Conservation (phyloP, 2,113 vertebrate genomes). For the Esox niger region DNA sequence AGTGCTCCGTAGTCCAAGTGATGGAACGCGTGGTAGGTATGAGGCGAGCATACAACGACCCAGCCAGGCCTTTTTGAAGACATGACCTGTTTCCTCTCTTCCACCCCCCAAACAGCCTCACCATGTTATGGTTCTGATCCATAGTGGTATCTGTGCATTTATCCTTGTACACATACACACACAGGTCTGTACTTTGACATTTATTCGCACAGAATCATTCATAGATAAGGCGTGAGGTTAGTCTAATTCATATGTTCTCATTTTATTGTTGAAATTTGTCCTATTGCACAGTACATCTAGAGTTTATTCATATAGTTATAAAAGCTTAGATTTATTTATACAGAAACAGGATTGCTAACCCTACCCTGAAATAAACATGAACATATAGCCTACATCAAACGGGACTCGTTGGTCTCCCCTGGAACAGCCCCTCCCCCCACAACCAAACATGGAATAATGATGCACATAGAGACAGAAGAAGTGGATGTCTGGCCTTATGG, state of each 20-base stretch:
- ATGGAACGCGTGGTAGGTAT: not conserved
- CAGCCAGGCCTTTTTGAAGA: too few species aligned
- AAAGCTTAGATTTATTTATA: conserved; percentile 39
- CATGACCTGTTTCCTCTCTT: too few species aligned
- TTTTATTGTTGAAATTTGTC: conserved; percentile 63
- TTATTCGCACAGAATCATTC: not conserved
- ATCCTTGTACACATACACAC: not conserved
- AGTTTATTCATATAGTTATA: conserved; percentile 53
- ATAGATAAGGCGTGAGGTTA: conserved; percentile 21
- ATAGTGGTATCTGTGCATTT: too few species aligned
- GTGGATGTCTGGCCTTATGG: not conserved
- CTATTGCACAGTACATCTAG: conserved; percentile 60
- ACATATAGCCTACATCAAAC: conserved; percentile 23
- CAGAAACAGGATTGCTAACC: conserved; percentile 35
- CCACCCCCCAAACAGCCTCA: not conserved
- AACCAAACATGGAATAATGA: conserved; percentile 24
- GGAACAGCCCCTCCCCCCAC: too few species aligned
- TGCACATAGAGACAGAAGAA: conserved; percentile 12
- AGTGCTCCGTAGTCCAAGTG: too few species aligned
- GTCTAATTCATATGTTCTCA: conserved; percentile 43
- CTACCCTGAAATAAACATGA: conserved; percentile 39
- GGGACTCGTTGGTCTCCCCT: too few species aligned
- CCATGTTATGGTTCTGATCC: too few species aligned
- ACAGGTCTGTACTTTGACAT: not conserved
- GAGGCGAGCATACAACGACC: too few species aligned